These are phyloP conservation scores for Netelia inedita DNA, from an alignment of 2,888 invertebrate species.

Conservation along the genomic window DNA sequence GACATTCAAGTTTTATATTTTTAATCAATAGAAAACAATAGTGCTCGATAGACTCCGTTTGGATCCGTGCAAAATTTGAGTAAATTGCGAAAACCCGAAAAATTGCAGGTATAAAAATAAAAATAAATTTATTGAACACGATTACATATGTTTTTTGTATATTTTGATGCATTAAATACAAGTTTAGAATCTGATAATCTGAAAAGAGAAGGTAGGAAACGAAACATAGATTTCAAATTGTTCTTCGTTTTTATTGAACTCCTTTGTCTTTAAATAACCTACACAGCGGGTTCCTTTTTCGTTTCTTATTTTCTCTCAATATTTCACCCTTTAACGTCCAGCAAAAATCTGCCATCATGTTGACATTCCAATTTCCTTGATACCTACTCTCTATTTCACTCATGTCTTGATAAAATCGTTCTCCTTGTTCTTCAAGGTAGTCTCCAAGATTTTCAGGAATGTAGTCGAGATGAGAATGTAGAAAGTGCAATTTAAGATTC, in stretches of 20 bases:
- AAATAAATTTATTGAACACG: no score
- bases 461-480: constrained; percentile 21
- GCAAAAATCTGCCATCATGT: constrained; percentile 73
- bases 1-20: no score
- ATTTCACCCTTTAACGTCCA: constrained; percentile 66
- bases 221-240: background rate
- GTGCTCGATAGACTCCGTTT: no score
- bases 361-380: constrained; percentile 62
- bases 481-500: constrained; percentile 38
- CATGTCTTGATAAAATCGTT: constrained; percentile 52
- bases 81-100: no score
- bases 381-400: constrained; percentile 35
- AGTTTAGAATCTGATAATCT: no score
- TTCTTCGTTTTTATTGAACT: constrained; percentile 27
- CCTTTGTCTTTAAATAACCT: constrained; percentile 41
- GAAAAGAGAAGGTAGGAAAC: no score
- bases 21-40: no score
- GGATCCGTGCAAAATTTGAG: no score
- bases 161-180: no score
- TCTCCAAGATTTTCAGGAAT: constrained; percentile 32
- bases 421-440: constrained; percentile 45
- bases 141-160: no score
- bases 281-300: constrained; percentile 18
- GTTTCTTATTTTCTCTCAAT: constrained; percentile 30
- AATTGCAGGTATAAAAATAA: no score